Conservation (phyloP, 2,888 invertebrate genomes). For the Stenotaenia linearis region DNA sequence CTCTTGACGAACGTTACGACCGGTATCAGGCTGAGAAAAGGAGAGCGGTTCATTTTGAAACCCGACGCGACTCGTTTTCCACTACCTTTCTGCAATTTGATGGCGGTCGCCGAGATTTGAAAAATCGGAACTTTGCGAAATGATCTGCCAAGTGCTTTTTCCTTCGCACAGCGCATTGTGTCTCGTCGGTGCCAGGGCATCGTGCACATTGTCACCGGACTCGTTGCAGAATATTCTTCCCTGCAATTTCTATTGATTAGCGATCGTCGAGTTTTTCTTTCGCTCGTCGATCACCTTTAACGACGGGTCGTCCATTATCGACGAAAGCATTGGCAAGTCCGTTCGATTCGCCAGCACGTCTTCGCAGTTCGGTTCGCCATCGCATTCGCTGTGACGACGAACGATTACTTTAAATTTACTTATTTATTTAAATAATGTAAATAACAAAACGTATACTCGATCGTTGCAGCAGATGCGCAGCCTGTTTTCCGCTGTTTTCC, state of each 20-base stretch:
- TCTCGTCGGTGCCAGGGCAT: background rate
- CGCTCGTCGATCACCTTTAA: too few relatives aligned
- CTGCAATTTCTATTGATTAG: too few relatives aligned
- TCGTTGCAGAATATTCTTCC: background rate
- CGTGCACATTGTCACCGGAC: background rate
- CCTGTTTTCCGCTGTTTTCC: background rate
- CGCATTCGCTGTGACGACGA: too few relatives aligned
- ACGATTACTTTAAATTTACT: too few relatives aligned
- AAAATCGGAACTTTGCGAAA: conserved; percentile 5
- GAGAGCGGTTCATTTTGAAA: too few relatives aligned
- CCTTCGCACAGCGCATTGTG: conserved; percentile 14
- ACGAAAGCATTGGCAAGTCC: background rate
- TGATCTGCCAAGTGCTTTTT: conserved; percentile 17
- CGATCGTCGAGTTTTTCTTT: too few relatives aligned
- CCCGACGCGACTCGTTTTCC: too few relatives aligned
- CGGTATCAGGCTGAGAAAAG: background rate
- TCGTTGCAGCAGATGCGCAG: background rate
- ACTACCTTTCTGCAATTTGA: background rate
- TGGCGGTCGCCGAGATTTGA: background rate
- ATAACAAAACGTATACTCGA: too few relatives aligned
- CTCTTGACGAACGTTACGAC: background rate
- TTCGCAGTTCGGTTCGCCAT: too few relatives aligned
- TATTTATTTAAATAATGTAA: too few relatives aligned
- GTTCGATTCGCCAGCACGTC: too few relatives aligned
- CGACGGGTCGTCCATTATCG: background rate